phyloP scores from a whole-genome alignment of 2,113 vertebrate species.

The Neotragus pygmaeus region DNA sequence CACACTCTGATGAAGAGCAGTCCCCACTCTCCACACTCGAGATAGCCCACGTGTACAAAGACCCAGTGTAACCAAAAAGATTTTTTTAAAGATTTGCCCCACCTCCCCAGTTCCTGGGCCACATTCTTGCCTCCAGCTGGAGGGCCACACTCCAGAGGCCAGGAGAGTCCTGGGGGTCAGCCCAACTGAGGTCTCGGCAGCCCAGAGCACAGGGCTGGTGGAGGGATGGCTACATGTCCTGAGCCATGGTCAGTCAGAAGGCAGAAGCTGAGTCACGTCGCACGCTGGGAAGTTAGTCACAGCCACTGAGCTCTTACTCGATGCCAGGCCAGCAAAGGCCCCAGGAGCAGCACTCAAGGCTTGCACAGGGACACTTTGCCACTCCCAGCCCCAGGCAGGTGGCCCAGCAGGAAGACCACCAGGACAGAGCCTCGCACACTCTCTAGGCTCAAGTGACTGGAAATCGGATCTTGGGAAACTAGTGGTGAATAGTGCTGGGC shows the following conservation, averaged over 20 bases:
- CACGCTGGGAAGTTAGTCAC: not conserved
- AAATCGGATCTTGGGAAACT: not conserved
- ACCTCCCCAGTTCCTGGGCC: not conserved
- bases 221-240: not conserved
- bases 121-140: not conserved
- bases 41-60: not conserved
- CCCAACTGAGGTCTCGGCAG: not conserved
- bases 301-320: not conserved
- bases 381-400: not conserved
- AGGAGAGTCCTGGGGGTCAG: not conserved
- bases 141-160: not conserved
- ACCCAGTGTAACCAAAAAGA: not conserved
- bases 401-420: not conserved
- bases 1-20: not conserved
- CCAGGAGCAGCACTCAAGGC: not conserved
- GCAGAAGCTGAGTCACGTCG: not conserved
- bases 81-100: not conserved
- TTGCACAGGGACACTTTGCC: not conserved
- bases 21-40: not conserved
- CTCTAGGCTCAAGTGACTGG: not conserved
- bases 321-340: not conserved
- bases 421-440: not conserved
- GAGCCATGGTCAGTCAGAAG: not conserved
- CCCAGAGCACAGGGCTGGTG: not conserved
- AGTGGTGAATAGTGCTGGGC: not conserved